Conservation (phyloP, 2,797 vertebrate species). For the Chrysolophus pictus region DNA sequence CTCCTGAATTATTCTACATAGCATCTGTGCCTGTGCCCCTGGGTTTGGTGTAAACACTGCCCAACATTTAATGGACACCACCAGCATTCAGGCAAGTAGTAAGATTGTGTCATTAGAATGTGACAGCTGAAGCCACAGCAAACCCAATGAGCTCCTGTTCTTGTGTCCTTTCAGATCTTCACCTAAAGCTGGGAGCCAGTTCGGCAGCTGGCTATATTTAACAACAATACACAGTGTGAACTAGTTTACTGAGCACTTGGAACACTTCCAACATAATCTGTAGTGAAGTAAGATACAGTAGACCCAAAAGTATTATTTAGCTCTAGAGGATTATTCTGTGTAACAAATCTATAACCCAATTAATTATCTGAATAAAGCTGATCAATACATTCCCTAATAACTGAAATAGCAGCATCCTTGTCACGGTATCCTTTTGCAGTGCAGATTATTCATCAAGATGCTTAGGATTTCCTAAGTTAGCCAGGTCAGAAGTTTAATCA, state of each 20-base stretch:
- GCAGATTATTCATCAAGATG: background rate
- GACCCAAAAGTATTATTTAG: background rate
- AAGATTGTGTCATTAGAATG: background rate
- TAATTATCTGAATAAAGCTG: background rate
- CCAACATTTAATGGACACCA: background rate
- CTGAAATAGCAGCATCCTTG: background rate
- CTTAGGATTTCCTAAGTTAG: background rate
- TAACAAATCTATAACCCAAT: background rate
- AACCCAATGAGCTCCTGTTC: background rate
- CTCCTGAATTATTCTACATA: background rate
- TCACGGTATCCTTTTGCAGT: background rate
- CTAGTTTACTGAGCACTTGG: background rate
- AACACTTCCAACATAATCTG: background rate
- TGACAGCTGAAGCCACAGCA: background rate
- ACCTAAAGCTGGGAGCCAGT: background rate
- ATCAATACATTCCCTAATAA: background rate
- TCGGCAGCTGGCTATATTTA: slow-evolving; percentile 36
- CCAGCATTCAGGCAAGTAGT: background rate
- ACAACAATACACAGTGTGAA: background rate
- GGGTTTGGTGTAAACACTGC: background rate
- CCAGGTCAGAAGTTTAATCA: background rate
- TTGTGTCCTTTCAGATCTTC: background rate
- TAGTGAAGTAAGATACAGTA: background rate
- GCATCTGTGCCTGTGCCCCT: background rate
- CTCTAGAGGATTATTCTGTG: background rate